Evolutionary conservation across 2,888 invertebrate species (phyloP).

Genomic region (Eilema depressum): DNA sequence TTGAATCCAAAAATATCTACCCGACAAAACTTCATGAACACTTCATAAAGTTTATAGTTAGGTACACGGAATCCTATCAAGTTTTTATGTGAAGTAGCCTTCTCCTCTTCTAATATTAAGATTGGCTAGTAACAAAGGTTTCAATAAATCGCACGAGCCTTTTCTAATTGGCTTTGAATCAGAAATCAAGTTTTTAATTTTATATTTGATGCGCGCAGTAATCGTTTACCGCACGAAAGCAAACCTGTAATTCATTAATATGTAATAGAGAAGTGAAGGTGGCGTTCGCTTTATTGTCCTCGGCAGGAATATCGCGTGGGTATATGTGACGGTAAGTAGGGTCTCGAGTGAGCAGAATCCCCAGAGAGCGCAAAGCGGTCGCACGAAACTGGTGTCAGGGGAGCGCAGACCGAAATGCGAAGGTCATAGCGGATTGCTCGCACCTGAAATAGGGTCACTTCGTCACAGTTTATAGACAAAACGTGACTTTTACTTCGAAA

Average conservation of each 20-base stretch:
- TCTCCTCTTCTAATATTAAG: constrained; percentile 58
- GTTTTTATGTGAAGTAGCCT: constrained; percentile 44
- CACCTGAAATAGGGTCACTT: constrained; percentile 79
- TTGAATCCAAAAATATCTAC: constrained; percentile 3
- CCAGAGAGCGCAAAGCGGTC: constrained; percentile 71
- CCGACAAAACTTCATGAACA: constrained; percentile 22
- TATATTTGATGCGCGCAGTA: constrained; percentile 49
- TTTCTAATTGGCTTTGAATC: constrained; percentile 62
- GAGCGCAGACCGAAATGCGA: constrained; percentile 75
- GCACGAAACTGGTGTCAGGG: constrained; percentile 72
- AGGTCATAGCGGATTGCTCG: constrained; percentile 79
- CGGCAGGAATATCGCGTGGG: constrained; percentile 69
- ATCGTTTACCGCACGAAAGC: constrained; percentile 53
- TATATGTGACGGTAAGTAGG: constrained; percentile 67
- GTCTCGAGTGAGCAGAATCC: constrained; percentile 73
- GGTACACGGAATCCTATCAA: constrained; percentile 27
- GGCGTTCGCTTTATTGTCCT: constrained; percentile 70
- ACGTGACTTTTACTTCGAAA: constrained; percentile 77
- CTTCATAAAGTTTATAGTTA: constrained; percentile 20
- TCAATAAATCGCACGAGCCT: constrained; percentile 50
- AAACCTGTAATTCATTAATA: constrained; percentile 62
- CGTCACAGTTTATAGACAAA: constrained; percentile 73
- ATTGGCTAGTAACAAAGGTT: constrained; percentile 53
- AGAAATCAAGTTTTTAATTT: constrained; percentile 61
- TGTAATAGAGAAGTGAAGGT: constrained; percentile 61